A percentile compares a stretch with the other conserved stretches of the same genome.
phyloP scores from a whole-genome alignment of 2,888 invertebrate genomes.

The Cotesia congregata region DNA sequence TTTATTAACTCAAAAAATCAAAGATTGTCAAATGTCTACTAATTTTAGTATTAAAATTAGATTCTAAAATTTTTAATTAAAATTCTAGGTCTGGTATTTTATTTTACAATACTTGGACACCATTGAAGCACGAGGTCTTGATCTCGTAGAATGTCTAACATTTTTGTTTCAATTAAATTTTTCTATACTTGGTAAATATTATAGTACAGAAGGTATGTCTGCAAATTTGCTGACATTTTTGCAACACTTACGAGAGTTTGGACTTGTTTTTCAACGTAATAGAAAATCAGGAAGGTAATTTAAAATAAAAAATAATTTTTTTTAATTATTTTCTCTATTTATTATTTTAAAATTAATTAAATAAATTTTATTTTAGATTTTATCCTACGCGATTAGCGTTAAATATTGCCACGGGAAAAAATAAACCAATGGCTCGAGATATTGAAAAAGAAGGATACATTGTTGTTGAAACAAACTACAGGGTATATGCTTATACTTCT shows the following conservation, averaged over 20 bases:
- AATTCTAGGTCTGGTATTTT: slow-evolving; percentile 88
- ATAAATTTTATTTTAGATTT: slow-evolving; percentile 74
- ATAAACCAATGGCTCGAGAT: slow-evolving; percentile 67
- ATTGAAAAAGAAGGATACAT: slow-evolving; percentile 80
- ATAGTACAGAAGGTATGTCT: slow-evolving; percentile 95
- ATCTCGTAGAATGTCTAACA: slow-evolving; percentile 91
- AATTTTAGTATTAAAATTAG: no score
- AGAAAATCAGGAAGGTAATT: slow-evolving; percentile 74
- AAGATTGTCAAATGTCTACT: no score
- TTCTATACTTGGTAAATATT: slow-evolving; percentile 94
- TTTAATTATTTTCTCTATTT: slow-evolving; percentile 11
- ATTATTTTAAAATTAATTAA: neutral
- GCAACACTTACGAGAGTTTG: slow-evolving; percentile 96
- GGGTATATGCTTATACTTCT: slow-evolving; percentile 96
- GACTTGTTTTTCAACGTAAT: slow-evolving; percentile 94
- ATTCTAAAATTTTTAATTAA: slow-evolving; percentile 11
- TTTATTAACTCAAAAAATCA: no score
- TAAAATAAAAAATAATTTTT: slow-evolving; percentile 6
- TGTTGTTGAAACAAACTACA: slow-evolving; percentile 95
- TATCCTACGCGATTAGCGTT: slow-evolving; percentile 95
- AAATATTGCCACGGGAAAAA: slow-evolving; percentile 80
- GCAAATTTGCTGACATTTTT: slow-evolving; percentile 89
- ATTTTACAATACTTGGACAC: slow-evolving; percentile 96
- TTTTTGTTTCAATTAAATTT: slow-evolving; percentile 98
- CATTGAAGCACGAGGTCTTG: slow-evolving; percentile 87